Conservation (phyloP, 2,888 invertebrate genomes). For the Cyrtodaria siliqua region DNA sequence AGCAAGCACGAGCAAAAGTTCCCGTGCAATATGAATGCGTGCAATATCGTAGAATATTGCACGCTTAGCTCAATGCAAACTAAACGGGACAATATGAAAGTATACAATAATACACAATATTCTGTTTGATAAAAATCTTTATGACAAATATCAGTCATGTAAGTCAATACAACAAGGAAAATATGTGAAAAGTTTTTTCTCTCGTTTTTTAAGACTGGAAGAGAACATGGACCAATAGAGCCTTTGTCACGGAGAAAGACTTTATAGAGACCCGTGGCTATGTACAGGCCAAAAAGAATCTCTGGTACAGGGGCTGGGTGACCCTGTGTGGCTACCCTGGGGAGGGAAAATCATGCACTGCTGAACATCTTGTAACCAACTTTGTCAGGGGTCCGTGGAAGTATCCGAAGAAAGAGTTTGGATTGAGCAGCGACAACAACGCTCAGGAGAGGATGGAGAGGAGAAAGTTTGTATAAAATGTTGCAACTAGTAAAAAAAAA, state of each 20-base stretch:
- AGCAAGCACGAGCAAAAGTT: no score
- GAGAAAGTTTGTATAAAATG: no score
- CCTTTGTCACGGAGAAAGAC: conserved; percentile 32
- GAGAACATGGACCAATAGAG: conserved; percentile 40
- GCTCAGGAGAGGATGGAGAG: not conserved
- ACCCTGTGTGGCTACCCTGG: conserved; percentile 63
- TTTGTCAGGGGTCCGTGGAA: conserved; percentile 41
- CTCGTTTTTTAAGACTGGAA: conserved; percentile 55
- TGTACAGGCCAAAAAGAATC: conserved; percentile 33
- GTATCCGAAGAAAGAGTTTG: not conserved
- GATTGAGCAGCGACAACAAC: not conserved
- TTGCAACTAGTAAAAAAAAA: no score
- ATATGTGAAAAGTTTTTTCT: no score
- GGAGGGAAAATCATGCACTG: conserved; percentile 59
- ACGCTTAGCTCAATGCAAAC: no score
- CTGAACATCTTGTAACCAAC: conserved; percentile 50
- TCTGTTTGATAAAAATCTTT: no score
- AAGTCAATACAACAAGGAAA: no score
- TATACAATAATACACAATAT: no score
- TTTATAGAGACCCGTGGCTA: conserved; percentile 39
- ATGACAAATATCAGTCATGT: no score
- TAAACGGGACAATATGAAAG: no score
- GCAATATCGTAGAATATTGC: no score
- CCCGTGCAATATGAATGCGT: no score
- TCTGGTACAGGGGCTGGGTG: conserved; percentile 55